Base-by-base conservation (phyloP, 1,140 invertebrate species). In the Drosophila ambigua region DNA sequence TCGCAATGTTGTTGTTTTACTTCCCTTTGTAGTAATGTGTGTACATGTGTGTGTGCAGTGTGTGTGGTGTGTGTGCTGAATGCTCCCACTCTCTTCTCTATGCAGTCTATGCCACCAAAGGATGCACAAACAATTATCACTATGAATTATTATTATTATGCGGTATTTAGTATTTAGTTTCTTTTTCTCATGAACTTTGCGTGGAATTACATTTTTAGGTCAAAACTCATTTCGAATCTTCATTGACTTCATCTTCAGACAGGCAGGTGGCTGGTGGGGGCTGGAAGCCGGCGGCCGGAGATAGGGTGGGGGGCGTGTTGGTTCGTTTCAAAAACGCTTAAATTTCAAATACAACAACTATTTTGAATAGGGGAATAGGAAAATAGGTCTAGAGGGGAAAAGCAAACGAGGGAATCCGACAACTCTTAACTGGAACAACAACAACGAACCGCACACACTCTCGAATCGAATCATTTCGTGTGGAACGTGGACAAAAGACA, bases 151-250 rank as follows among this genome's bases (percentile, higher is more conserved):
- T 83, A 60, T 80, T 72, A 78, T 82, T 88, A 74, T 81, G 65
- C 77, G 62, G 73, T 87, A 74, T 67, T 84, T 57, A 61, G 67
- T 68, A 60, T 60, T 45, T 58, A 51, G 41, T 58, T 59, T 55
- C 45, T 58, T 49, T 75, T 78, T 82, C 73, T 63, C 61, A 83
- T 87, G 76, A 88, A 79, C 64, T 87, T 81, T 76, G 54, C 58
- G 79, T 88, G 83, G 80, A 88, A 88, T 88, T 89, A 88, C 71
- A 87, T 82, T 88, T 71, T 82, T 83, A 89, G 82, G 79, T 88
- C 83, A 88, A 88, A 88, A 87, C 82, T 87, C 81, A 85, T 85
- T 65, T 73, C 72, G 35, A 63, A 79, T 80, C 71, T 78, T 68
- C 66, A 78, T 59, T 54, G 62, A 51, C 39, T 68, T 87, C 26